Percentiles rank a stretch among this genome's conserved stretches.
Conservation (phyloP, 2,888 invertebrate species). For the Apamea crenata region DNA sequence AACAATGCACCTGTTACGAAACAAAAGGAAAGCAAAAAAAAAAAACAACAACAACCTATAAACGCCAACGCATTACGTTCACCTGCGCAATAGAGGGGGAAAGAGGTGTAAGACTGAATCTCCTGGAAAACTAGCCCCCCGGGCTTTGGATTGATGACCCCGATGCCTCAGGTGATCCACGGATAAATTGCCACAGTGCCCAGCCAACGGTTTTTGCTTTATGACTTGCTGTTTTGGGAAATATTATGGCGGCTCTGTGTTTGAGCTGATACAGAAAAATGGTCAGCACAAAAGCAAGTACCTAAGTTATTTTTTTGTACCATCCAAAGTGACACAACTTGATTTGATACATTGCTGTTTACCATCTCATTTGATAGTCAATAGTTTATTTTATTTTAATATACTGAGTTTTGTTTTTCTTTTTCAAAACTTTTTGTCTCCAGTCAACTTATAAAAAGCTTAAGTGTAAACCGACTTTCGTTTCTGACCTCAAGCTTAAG, state of each 20-base stretch:
- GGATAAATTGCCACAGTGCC: constrained; percentile 71
- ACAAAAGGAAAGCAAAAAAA: background rate
- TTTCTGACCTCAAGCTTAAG: background rate
- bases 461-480: too few relatives aligned
- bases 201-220: constrained; percentile 70
- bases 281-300: constrained; percentile 2
- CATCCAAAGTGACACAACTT: background rate
- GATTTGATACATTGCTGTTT: background rate
- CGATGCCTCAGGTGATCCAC: constrained; percentile 82
- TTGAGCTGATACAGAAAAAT: constrained; percentile 12
- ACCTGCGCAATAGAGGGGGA: constrained; percentile 77
- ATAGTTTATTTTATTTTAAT: background rate
- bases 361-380: background rate
- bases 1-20: background rate
- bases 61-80: constrained; percentile 68
- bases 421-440: background rate
- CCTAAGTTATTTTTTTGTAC: background rate
- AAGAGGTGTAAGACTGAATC: constrained; percentile 77
- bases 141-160: constrained; percentile 85
- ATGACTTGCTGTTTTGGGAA: constrained; percentile 68
- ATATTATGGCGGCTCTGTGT: constrained; percentile 57
- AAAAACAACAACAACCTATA: constrained; percentile 42
- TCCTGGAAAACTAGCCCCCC: constrained; percentile 81
- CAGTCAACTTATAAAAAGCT: background rate
- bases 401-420: background rate